Evolutionary conservation across 2,113 vertebrate species (phyloP).

Genomic region (Xyliphius kryptos): DNA sequence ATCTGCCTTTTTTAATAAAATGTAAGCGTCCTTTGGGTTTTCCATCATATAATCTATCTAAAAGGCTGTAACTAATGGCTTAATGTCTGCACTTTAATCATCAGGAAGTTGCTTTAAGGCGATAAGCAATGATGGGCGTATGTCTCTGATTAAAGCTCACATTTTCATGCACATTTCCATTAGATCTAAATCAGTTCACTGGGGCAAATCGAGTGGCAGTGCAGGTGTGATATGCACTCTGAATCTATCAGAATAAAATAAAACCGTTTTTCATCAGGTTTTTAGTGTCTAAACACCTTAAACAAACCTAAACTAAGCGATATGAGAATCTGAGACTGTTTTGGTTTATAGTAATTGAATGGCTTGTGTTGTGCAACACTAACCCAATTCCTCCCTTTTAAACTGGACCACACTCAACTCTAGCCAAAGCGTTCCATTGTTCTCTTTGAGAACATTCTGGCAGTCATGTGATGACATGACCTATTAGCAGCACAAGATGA

Average conservation of each 20-base stretch:
- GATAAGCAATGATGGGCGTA: constrained; percentile 25
- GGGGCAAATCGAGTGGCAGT: not conserved
- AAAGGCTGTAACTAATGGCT: constrained; percentile 33
- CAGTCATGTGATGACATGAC: constrained; percentile 15
- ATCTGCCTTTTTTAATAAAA: too few species aligned
- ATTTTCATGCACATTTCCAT: constrained; percentile 48
- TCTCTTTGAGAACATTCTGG: constrained; percentile 12
- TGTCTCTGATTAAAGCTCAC: constrained; percentile 53
- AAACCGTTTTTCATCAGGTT: too few species aligned
- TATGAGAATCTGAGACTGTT: constrained; percentile 1
- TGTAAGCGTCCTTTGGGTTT: not conserved
- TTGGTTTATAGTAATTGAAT: not conserved
- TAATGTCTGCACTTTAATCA: constrained; percentile 32
- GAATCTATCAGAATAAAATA: not conserved
- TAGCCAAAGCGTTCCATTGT: constrained; percentile 22
- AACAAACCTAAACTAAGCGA: constrained; percentile 3
- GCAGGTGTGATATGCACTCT: not conserved
- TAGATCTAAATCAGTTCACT: constrained; percentile 24
- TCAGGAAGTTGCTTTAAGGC: constrained; percentile 28
- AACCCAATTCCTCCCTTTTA: constrained; percentile 5
- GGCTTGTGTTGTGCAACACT: constrained; percentile 7
- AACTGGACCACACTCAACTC: constrained; percentile 7
- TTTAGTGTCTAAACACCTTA: not conserved
- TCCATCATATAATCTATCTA: constrained; percentile 15
- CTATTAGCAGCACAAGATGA: constrained; percentile 10